phyloP scores from a whole-genome alignment of 2,797 vertebrate species.

The Ciconia nigra region DNA sequence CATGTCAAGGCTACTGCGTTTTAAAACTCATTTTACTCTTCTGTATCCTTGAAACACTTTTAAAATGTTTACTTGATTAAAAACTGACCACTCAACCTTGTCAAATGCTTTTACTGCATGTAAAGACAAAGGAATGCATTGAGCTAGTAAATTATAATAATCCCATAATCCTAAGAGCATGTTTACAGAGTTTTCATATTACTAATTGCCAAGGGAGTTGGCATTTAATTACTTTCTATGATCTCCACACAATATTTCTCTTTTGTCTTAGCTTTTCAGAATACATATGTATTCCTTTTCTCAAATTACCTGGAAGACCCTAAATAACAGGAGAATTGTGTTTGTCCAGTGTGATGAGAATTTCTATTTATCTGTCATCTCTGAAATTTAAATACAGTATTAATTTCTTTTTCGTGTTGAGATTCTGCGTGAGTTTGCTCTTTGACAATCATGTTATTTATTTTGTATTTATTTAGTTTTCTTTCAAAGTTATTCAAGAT shows the following conservation, averaged over 20 bases:
- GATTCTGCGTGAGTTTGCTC: background rate
- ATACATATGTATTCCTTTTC: background rate
- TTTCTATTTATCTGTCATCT: background rate
- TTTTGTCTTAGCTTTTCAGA: conserved; percentile 13
- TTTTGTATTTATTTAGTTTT: conserved; percentile 16
- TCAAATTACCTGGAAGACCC: background rate
- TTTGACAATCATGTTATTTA: background rate
- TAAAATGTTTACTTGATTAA: conserved; percentile 44
- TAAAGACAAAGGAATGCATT: conserved; percentile 45
- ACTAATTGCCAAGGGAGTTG: conserved; percentile 21
- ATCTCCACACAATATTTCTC: conserved; percentile 14
- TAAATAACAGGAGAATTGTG: background rate
- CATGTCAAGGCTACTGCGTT: background rate
- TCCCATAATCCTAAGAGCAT: conserved; percentile 50
- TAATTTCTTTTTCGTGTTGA: background rate
- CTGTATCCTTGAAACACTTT: conserved; percentile 26
- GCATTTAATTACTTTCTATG: conserved; percentile 35
- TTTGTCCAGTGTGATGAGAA: background rate
- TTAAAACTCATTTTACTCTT: conserved; percentile 12
- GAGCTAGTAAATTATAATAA: conserved; percentile 50
- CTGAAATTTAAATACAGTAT: background rate
- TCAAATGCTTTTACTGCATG: conserved; percentile 33
- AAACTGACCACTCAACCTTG: conserved; percentile 61
- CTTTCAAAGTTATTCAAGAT: background rate
- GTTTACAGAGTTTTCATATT: conserved; percentile 51